Evolutionary conservation across 2,797 vertebrate genomes (phyloP), one percentile per base, ranked within the genome.

Genomic region (Pantherophis vulpinus): DNA sequence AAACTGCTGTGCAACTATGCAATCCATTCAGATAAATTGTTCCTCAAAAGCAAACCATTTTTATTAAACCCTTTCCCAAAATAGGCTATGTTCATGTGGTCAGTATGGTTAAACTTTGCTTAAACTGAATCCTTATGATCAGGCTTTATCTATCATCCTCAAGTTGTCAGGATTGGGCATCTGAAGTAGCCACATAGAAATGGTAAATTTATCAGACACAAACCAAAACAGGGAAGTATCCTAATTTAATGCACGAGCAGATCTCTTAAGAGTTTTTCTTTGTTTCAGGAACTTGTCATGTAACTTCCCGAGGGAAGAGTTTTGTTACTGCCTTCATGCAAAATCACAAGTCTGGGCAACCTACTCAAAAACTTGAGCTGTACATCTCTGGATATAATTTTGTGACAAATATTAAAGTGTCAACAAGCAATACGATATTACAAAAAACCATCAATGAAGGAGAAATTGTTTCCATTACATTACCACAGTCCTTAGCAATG

Each of bases 401-500:
- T 90, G 42, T 9, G n/a, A 90, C 89, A 14, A 66, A 61, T 29
- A 29, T 90, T 63, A 96, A 94, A 0, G 96, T 96, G 3, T 92
- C 96, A 42, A 90, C 95, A 29, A 66, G 91, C 20, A 91, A 94
- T 51, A 94, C 97, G 12, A 3, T 25, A 37, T 58, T 63, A n/a
- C 70, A 3, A 2, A n/a, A 25, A n/a, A 6, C 89, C 6, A 70
- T 59, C 88, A 14, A 16, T 32, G 87, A 93, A 0, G 96, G 96
- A 20, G 90, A 97, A 88, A 91, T 88, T 0, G n/a, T 95, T 12
- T 94, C 32, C 2, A 88, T 98, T 27, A n/a, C 0, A 11, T 93
- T 98, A 23, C 98, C 98, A 0, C 1, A 0, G 7, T 5, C 9
- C 2, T 93, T 97, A 58, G 97, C 97, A 95, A 86, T 98, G 27